Percentiles rank a stretch among this genome's conserved stretches.
Conservation (phyloP, 2,888 invertebrate species). For the Lochmaea capreae region DNA sequence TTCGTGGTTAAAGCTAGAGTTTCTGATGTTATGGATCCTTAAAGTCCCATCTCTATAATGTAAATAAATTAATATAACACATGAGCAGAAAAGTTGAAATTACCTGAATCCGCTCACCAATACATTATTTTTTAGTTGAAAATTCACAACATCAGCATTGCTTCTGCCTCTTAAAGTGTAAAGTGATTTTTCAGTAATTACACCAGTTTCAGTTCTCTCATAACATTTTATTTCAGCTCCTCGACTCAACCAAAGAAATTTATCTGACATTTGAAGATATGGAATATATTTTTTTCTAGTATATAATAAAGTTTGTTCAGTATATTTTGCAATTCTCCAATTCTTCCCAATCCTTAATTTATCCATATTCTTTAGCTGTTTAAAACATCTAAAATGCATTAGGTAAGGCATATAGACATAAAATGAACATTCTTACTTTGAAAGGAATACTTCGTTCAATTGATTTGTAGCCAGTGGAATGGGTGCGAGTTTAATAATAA, state of each 20-base stretch:
- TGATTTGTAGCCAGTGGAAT: slow-evolving; percentile 47
- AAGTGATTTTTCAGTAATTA: slow-evolving; percentile 24
- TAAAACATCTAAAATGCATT: slow-evolving; percentile 43
- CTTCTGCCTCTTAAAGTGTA: slow-evolving; percentile 48
- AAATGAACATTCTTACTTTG: slow-evolving; percentile 36
- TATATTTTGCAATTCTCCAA: slow-evolving; percentile 70
- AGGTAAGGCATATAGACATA: neutral
- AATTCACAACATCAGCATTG: slow-evolving; percentile 65
- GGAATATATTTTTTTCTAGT: slow-evolving; percentile 66
- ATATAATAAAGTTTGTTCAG: slow-evolving; percentile 65
- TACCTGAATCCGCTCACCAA: slow-evolving; percentile 66
- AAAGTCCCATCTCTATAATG: slow-evolving; percentile 63
- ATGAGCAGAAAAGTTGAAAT: slow-evolving; percentile 21
- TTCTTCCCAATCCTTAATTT: slow-evolving; percentile 64
- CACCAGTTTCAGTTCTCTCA: slow-evolving; percentile 54
- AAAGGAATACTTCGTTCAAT: slow-evolving; percentile 42
- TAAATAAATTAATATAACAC: slow-evolving; percentile 8
- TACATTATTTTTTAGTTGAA: slow-evolving; percentile 62
- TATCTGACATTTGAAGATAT: slow-evolving; percentile 67
- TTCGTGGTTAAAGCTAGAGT: slow-evolving; percentile 52
- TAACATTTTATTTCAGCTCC: slow-evolving; percentile 62
- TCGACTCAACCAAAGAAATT: slow-evolving; percentile 69
- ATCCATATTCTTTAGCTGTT: slow-evolving; percentile 33
- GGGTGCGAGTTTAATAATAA: slow-evolving; percentile 42
- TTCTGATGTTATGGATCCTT: slow-evolving; percentile 59